Evolutionary conservation across 2,113 vertebrate species (phyloP).

Genomic region (Numida meleagris): DNA sequence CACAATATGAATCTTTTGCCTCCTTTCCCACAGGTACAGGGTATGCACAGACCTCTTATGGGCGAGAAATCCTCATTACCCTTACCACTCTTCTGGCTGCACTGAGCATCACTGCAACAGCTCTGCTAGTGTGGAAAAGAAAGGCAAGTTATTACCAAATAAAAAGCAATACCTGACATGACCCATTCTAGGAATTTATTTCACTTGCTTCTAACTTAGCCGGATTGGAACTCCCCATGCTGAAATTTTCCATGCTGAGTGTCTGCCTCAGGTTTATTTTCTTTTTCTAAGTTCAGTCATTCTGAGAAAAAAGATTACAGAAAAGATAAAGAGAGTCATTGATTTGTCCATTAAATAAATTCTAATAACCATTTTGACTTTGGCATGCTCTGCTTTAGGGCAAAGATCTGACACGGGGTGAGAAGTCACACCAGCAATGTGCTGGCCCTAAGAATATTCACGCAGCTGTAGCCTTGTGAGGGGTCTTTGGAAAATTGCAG

Average conservation of each 20-base stretch:
- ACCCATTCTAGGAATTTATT: conserved; percentile 7
- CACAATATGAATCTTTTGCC: neutral
- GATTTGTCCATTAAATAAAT: conserved; percentile 12
- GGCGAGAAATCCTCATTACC: neutral
- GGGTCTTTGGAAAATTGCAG: neutral
- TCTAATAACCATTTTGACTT: conserved; percentile 5
- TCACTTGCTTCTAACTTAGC: neutral
- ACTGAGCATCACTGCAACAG: conserved; percentile 63
- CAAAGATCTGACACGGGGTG: neutral
- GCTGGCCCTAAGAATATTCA: neutral
- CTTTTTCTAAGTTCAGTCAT: conserved; percentile 1
- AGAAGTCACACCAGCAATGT: neutral
- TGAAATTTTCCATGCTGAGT: conserved; percentile 18
- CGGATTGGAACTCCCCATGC: neutral
- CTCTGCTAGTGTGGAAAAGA: conserved; percentile 76
- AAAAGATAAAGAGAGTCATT: neutral
- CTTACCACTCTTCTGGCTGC: conserved; percentile 30
- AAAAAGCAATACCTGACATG: neutral
- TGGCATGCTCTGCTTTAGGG: neutral
- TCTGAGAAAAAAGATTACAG: conserved; percentile 25
- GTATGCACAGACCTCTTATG: neutral
- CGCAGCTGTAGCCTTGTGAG: neutral
- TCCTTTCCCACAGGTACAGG: conserved; percentile 59
- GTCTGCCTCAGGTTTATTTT: conserved; percentile 17
- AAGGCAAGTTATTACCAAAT: conserved; percentile 65